These are phyloP conservation scores for Dione vanillae DNA, from an alignment of 2,888 invertebrate genomes.

Conservation along the genomic window DNA sequence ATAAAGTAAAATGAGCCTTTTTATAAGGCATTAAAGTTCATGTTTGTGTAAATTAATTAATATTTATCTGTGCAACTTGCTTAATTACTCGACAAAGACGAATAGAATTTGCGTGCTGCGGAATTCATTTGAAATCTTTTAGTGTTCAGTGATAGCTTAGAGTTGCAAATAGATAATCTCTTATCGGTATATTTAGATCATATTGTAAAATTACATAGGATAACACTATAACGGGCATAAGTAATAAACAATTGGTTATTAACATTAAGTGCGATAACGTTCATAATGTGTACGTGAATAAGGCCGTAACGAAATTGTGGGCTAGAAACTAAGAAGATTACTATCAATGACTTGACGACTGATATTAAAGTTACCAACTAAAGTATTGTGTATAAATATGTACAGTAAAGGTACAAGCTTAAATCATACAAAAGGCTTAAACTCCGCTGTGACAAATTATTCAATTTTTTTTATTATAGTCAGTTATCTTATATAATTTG, in stretches of 20 bases:
- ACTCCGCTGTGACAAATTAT: too few relatives aligned
- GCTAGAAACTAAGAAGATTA: slow-evolving; percentile 13
- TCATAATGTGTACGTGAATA: not conserved
- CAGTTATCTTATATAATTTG: too few relatives aligned
- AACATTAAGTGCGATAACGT: slow-evolving; percentile 4
- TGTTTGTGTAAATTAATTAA: slow-evolving; percentile 47
- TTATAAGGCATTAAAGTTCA: slow-evolving; percentile 48
- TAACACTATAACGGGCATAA: not conserved
- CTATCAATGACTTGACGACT: slow-evolving; percentile 5
- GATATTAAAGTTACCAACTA: not conserved
- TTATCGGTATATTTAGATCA: not conserved
- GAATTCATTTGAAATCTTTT: slow-evolving; percentile 76
- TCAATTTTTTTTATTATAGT: too few relatives aligned
- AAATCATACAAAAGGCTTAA: too few relatives aligned
- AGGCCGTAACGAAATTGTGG: slow-evolving; percentile 23
- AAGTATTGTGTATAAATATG: not conserved
- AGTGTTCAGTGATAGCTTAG: slow-evolving; percentile 57
- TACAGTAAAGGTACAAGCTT: not conserved
- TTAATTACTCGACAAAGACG: slow-evolving; percentile 75
- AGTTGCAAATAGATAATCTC: slow-evolving; percentile 33
- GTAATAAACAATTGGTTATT: not conserved
- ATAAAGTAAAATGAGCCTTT: slow-evolving; percentile 50
- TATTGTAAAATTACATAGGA: not conserved
- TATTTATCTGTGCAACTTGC: slow-evolving; percentile 53
- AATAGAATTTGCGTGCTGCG: slow-evolving; percentile 70